Conservation (phyloP, 2,113 vertebrate species). For the Oostethus manadensis region DNA sequence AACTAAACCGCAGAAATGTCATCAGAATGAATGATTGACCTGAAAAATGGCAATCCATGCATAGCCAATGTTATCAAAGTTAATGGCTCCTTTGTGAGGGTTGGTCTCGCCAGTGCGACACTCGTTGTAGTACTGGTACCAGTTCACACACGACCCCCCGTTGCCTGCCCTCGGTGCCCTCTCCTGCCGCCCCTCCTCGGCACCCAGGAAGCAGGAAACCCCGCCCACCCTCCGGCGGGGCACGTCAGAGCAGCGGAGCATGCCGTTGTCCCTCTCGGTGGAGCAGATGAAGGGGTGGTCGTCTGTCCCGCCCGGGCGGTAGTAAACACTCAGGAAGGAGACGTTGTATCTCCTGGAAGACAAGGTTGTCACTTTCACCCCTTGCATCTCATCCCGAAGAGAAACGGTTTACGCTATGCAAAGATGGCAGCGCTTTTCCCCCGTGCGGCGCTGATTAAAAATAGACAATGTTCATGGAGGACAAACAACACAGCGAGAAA, state of each 20-base stretch:
- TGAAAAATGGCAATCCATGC: constrained; percentile 99
- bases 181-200: constrained; percentile 56
- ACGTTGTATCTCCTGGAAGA: constrained; percentile 81
- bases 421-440: neutral
- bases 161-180: constrained; percentile 2
- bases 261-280: constrained; percentile 85
- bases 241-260: constrained; percentile 87
- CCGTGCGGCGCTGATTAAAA: neutral
- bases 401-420: neutral
- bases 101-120: constrained; percentile 87
- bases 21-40: constrained; percentile 63
- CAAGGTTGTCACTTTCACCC: neutral
- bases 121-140: constrained; percentile 91
- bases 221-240: constrained; percentile 79
- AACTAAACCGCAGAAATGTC: too few species aligned
- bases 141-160: constrained; percentile 83
- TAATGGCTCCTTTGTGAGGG: constrained; percentile 96
- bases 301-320: constrained; percentile 82
- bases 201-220: constrained; percentile 78
- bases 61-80: constrained; percentile 96
- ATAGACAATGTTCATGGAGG: constrained; percentile 1
- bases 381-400: too few species aligned
- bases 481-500: constrained; percentile 2
- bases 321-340: constrained; percentile 84
- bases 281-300: constrained; percentile 97